A percentile compares a stretch with the other conserved stretches of the same genome.
These are phyloP conservation scores for Bedellia somnulentella DNA, from an alignment of 2,888 invertebrate genomes.

Conservation along the genomic window DNA sequence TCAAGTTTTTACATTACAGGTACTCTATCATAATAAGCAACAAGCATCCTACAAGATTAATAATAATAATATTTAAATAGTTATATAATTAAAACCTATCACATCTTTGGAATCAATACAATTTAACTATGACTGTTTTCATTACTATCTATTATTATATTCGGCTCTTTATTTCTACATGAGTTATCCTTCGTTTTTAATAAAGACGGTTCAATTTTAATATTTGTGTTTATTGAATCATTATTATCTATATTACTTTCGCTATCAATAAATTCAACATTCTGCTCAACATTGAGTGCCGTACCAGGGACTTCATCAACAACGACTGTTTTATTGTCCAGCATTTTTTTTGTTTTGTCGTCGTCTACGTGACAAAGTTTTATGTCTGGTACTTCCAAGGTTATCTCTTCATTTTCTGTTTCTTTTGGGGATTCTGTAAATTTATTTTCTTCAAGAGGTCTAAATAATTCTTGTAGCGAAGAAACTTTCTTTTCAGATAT, in stretches of 20 bases:
- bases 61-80: no score
- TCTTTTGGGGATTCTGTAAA: conserved; percentile 44
- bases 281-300: no score
- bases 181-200: no score
- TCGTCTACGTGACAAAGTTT: conserved; percentile 10
- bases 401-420: conserved; percentile 41
- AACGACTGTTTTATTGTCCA: no score
- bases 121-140: conserved; percentile 11
- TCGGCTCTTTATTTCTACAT: no score
- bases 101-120: conserved; percentile 45
- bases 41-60: conserved; percentile 44
- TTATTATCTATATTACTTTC: no score
- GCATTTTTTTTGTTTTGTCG: background rate
- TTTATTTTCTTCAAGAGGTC: conserved; percentile 48
- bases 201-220: no score
- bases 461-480: conserved; percentile 51
- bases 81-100: no score
- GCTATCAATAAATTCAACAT: no score
- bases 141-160: no score
- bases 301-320: no score
- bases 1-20: conserved; percentile 23
- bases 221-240: no score
- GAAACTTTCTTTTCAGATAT: conserved; percentile 51
- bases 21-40: conserved; percentile 41
- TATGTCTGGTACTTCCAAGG: conserved; percentile 40